These are phyloP conservation scores for Cryptotermes secundus DNA, from an alignment of 1,140 invertebrate genomes.

Conservation along the genomic window DNA sequence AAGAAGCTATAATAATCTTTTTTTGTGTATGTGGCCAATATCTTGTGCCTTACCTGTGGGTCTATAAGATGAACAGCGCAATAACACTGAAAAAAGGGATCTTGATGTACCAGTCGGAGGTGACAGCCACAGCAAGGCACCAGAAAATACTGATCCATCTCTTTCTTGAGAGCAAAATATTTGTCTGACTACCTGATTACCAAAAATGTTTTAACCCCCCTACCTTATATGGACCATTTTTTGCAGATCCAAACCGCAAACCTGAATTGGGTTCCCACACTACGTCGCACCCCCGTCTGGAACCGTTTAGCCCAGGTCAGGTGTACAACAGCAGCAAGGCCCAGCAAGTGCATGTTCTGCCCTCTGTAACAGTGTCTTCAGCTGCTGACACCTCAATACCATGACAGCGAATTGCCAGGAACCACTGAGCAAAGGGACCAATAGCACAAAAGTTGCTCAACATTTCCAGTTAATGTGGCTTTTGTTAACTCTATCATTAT, in stretches of 20 bases:
- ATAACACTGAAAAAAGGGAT: too few species aligned
- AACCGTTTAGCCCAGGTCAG: constrained; percentile 82
- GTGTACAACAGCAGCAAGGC: constrained; percentile 87
- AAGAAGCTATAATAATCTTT: too few species aligned
- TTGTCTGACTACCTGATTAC: too few species aligned
- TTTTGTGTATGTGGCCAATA: too few species aligned
- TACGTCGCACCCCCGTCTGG: constrained; percentile 65
- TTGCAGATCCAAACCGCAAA: constrained; percentile 42
- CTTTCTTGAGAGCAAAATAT: too few species aligned
- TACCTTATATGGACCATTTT: not conserved
- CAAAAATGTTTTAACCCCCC: too few species aligned
- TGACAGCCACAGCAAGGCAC: too few species aligned
- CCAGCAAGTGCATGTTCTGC: constrained; percentile 82
- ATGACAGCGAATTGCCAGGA: not conserved
- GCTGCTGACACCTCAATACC: constrained; percentile 14
- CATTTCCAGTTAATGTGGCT: not conserved
- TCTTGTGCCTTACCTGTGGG: too few species aligned
- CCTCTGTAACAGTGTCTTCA: constrained; percentile 43
- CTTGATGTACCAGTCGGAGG: too few species aligned
- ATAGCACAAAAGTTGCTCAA: not conserved
- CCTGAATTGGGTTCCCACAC: constrained; percentile 42
- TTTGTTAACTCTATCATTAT: not conserved
- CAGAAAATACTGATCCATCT: too few species aligned
- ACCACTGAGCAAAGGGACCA: constrained; percentile 9
- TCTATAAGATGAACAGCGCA: too few species aligned